Conservation (phyloP, 1,140 invertebrate species). For the Trichonephila clavipes region DNA sequence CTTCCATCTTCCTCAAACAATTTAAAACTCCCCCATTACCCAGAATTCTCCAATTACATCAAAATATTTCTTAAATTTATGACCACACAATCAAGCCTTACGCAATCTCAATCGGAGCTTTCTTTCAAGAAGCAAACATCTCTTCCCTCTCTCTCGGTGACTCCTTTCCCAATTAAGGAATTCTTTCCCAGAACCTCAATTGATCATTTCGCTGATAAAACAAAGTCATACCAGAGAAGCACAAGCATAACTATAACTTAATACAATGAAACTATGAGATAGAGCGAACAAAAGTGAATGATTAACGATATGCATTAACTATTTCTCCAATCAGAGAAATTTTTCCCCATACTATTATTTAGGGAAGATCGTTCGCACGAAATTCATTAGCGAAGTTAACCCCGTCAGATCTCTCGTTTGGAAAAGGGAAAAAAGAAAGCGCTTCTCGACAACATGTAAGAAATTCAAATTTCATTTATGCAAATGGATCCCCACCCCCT, state of each 20-base stretch:
- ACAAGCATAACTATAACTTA: slow-evolving; percentile 38
- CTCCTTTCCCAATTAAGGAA: not conserved
- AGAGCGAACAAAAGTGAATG: slow-evolving; percentile 1
- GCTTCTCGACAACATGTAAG: slow-evolving; percentile 29
- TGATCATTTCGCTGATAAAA: slow-evolving; percentile 15
- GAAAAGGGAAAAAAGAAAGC: slow-evolving; percentile 15
- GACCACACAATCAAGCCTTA: no score
- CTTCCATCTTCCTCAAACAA: no score
- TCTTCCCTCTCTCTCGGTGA: not conserved
- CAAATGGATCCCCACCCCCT: slow-evolving; percentile 32
- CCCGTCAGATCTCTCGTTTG: slow-evolving; percentile 45
- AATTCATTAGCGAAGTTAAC: slow-evolving; percentile 70
- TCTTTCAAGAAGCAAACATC: not conserved
- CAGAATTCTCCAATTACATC: no score
- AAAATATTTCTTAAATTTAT: no score
- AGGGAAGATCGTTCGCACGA: not conserved
- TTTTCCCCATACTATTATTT: not conserved
- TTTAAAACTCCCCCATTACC: no score
- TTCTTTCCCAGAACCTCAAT: not conserved
- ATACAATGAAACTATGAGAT: not conserved
- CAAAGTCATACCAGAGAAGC: slow-evolving; percentile 20
- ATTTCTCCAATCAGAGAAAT: slow-evolving; percentile 48
- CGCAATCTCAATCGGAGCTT: no score
- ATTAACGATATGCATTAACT: slow-evolving; percentile 60
- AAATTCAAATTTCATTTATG: slow-evolving; percentile 74